Evolutionary conservation across 2,113 vertebrate genomes (phyloP).

Genomic region (Mustelus asterias): DNA sequence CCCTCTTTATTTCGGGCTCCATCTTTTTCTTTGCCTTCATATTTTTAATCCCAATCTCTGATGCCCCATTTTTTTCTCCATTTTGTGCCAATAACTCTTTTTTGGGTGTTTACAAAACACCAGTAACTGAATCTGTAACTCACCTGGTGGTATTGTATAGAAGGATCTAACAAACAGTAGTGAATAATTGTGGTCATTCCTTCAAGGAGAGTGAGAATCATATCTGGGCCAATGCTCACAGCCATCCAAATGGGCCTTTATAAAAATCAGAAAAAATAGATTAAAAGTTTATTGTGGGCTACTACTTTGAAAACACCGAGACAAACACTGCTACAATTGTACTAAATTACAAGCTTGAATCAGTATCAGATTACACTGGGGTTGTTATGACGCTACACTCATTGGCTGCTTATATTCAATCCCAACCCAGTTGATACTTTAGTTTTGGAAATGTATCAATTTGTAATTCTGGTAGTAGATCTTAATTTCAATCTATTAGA

Average conservation of each 20-base stretch:
- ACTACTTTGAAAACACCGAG: background rate
- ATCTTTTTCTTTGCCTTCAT: background rate
- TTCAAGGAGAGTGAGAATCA: conserved; percentile 89
- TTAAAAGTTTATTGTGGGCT: background rate
- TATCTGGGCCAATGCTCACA: conserved; percentile 86
- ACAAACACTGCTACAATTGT: background rate
- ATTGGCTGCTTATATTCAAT: background rate
- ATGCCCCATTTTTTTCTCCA: background rate
- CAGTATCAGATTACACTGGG: background rate
- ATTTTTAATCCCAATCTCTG: background rate
- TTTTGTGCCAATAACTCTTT: background rate
- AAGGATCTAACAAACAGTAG: conserved; percentile 90
- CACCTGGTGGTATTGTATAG: conserved; percentile 94
- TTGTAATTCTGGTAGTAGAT: background rate
- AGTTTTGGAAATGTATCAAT: background rate
- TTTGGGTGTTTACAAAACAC: background rate
- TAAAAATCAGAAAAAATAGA: conserved; percentile 14
- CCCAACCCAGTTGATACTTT: background rate
- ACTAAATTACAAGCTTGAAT: background rate
- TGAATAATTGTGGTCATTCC: conserved; percentile 97
- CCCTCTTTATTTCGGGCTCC: background rate
- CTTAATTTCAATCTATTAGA: background rate
- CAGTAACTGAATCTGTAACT: conserved; percentile 43
- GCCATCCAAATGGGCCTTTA: conserved; percentile 89
- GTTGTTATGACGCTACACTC: background rate